These are phyloP conservation scores for Rhea pennata DNA, from an alignment of 2,113 vertebrate genomes.

Conservation along the genomic window DNA sequence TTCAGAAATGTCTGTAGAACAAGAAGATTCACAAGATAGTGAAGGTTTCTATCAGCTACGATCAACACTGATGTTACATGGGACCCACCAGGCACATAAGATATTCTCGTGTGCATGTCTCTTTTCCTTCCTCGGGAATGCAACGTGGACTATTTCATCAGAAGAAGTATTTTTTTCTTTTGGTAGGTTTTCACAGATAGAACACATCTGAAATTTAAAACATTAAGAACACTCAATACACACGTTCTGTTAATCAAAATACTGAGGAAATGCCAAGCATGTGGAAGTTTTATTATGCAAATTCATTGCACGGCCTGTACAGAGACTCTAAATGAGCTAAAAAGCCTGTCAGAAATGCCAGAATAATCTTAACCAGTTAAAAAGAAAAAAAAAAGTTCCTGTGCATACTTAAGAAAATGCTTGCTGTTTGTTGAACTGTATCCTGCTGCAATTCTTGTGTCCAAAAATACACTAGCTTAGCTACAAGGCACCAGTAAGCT, in stretches of 20 bases:
- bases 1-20: slow-evolving; percentile 46
- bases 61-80: slow-evolving; percentile 31
- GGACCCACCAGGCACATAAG: neutral
- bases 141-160: slow-evolving; percentile 56
- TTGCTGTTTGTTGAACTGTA: neutral
- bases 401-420: neutral
- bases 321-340: neutral
- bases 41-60: slow-evolving; percentile 65
- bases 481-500: neutral
- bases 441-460: neutral
- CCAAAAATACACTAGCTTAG: neutral
- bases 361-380: neutral
- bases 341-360: neutral
- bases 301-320: neutral
- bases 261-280: neutral
- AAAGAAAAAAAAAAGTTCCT: neutral
- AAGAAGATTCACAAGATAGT: slow-evolving; percentile 34
- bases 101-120: slow-evolving; percentile 44
- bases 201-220: neutral
- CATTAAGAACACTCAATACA: neutral
- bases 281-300: neutral
- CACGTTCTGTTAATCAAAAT: neutral
- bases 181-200: slow-evolving; percentile 16
- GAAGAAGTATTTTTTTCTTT: slow-evolving; percentile 66
- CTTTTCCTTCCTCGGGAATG: slow-evolving; percentile 12